Base-by-base conservation (phyloP, 92 coral and sea anemone genomes). In the Parazoanthus swiftii region DNA sequence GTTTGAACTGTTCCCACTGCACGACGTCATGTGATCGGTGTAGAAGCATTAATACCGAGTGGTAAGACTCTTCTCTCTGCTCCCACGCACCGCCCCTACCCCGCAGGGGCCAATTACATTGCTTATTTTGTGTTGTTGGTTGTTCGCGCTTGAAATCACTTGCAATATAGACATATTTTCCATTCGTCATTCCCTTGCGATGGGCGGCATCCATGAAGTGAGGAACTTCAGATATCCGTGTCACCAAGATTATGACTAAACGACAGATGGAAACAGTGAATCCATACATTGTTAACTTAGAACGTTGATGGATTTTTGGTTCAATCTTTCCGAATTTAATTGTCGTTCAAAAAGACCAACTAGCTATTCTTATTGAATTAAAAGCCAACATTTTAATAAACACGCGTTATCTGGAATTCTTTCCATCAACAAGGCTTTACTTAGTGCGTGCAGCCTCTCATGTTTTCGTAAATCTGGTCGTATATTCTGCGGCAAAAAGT, bases 101-200 rank as follows among this genome's bases (percentile, higher is more conserved):
- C 81, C 92, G 88, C 36, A 92, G 93, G 3, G 14, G 35, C 97
- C 92, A 94, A 88, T 94, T 90, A 68, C 90, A 82, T 63, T 76
- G 86, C 36, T 65, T 74, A 3, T 63, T 16, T 42, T 81, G 59
- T 48, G 39, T 33, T 5, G 73, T 16, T 1, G 37, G 79, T 65
- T 77, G 7, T 29, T 89, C 91, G 77, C 90, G 89, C 75, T 93
- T 86, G 51, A 90, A 81, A 63, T 93, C 89, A 85, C 89, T 94
- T 50, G 91, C 88, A 44, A 96, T 93, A 82, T 91, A 96, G 35
- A 92, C 98, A 80, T 91, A 96, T 38, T 93, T 86, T 25, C 97
- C 98, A 63, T 92, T 86, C 46, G 97, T 93, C 98, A 96, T 94
- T 38, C 91, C 94, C 65, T 91, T 90, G 36, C 75, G 87, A 82